Base-by-base conservation (phyloP, 1,140 invertebrate species). In the Scaptomyza montana region DNA sequence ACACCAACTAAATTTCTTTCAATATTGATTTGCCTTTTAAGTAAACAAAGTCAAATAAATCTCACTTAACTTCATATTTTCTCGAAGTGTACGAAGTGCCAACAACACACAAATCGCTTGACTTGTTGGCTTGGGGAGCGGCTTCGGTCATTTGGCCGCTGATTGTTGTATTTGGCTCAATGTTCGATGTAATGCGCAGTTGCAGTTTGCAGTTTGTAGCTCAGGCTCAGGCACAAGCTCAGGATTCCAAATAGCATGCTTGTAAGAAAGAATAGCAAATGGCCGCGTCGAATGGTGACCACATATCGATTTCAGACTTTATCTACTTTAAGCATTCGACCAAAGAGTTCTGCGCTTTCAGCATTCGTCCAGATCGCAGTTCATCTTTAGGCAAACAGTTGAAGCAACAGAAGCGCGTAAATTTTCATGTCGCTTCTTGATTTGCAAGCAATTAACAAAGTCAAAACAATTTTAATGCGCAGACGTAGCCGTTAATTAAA, bases 401-500 rank as follows among this genome's bases (percentile, higher is more conserved):
- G 33, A 36, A 33, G 57, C 73, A 47, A 28, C 49, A 70, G 62
- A 41, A 74, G 79, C 80, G 77, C 77, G 77, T 84, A 89, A 89
- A 89, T 89, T 89, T 89, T 80, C 84, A 89, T 89, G 84, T 89
- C 84, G 73, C 66, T 84, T 70, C 87, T 81, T 81, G 84, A 89
- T 89, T 89, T 80, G 85, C 84, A 80, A 89, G 84, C 84, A 89
- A 89, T 89, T 89, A 89, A 89, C 84, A 89, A 89, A 89, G 84
- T 89, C 84, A 89, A 89, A 89, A 89, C 84, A 89, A 89, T 89
- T 89, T 89, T 89, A 89, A 89, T 89, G 84, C 84, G 69, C 84
- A 70, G 80, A 80, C 85, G 77, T 74, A 77, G 84, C 79, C 89
- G 84, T 89, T 89, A 89, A 89, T 89, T 89, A 89, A 89, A 89